Conservation (phyloP, 1,140 invertebrate genomes). For the Ceratina calcarata region DNA sequence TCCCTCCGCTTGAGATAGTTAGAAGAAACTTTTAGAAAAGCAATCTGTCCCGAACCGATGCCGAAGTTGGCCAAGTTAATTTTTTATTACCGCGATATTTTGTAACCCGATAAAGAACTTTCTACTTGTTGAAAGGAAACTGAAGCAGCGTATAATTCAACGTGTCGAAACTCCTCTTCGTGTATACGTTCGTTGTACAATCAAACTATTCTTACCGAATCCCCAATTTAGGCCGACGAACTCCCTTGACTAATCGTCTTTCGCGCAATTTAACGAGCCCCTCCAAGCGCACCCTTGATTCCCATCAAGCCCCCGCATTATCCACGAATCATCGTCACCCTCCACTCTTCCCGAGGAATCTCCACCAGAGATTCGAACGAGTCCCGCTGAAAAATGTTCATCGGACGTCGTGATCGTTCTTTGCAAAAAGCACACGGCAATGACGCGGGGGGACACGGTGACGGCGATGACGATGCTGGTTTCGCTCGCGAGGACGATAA, state of each 20-base stretch:
- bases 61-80: no score
- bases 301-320: background rate
- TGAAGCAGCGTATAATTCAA: background rate
- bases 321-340: background rate
- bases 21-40: background rate
- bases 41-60: background rate
- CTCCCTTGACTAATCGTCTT: background rate
- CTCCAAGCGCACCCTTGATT: background rate
- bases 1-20: background rate
- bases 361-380: background rate
- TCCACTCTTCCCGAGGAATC: no score
- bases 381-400: background rate
- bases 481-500: slow-evolving; percentile 31
- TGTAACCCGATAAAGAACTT: no score
- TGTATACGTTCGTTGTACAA: background rate
- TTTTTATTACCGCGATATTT: no score
- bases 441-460: slow-evolving; percentile 2
- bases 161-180: background rate
- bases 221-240: background rate
- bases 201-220: background rate
- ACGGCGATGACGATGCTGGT: slow-evolving; percentile 35
- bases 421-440: background rate
- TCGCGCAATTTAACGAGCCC: slow-evolving; percentile 5
- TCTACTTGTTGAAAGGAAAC: no score
- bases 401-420: background rate